phyloP scores from a whole-genome alignment of 2,797 vertebrate genomes.

The Choloepus didactylus region DNA sequence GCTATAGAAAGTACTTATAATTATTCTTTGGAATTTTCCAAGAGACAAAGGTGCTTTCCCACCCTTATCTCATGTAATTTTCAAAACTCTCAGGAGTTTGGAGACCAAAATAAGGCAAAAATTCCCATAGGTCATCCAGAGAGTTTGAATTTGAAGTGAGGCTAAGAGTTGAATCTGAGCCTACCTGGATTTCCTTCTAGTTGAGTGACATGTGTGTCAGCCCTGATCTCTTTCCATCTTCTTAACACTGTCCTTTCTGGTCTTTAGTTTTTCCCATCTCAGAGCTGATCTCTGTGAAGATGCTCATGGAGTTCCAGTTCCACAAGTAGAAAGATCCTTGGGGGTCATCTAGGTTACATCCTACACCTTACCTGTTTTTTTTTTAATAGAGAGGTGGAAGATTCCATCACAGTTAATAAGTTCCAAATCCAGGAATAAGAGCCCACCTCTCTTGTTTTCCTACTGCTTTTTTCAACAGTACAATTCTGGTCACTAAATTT shows the following conservation, averaged over 20 bases:
- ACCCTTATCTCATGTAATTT: slow-evolving; percentile 62
- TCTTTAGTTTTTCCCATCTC: background rate
- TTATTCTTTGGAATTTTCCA: slow-evolving; percentile 73
- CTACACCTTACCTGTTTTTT: background rate
- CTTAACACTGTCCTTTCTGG: background rate
- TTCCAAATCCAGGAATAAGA: background rate
- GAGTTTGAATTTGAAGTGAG: background rate
- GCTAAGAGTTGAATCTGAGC: background rate
- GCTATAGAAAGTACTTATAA: slow-evolving; percentile 67
- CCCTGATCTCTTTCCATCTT: background rate
- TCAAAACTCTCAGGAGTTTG: slow-evolving; percentile 40
- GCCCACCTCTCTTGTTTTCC: slow-evolving; percentile 22
- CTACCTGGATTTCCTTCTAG: background rate
- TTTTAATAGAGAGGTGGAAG: background rate
- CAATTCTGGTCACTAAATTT: slow-evolving; percentile 20
- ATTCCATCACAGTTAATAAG: slow-evolving; percentile 9
- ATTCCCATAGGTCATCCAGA: background rate
- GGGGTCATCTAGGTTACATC: background rate
- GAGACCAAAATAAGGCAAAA: slow-evolving; percentile 64
- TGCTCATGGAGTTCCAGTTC: background rate
- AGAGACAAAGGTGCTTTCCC: slow-evolving; percentile 68
- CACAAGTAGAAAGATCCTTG: background rate
- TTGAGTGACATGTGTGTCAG: background rate
- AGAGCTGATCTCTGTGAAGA: background rate
- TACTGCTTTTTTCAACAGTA: background rate